A percentile compares a stretch with the other conserved stretches of the same genome.
Evolutionary conservation across 2,113 vertebrate species (phyloP).

Genomic region (Cinclus mexicanus): DNA sequence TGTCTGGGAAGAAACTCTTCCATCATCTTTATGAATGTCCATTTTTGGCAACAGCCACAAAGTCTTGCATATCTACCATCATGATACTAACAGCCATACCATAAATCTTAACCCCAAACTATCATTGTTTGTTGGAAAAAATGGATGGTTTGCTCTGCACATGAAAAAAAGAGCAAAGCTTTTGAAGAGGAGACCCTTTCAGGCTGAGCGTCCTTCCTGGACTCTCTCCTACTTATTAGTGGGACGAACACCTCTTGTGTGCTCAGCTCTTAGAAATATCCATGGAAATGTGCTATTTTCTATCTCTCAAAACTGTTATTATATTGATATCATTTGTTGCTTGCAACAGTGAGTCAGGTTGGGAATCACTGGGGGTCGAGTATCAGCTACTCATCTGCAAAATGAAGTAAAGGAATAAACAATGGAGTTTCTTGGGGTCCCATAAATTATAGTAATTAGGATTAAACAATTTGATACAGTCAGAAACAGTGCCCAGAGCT

Average conservation of each 20-base stretch:
- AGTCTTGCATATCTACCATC: slow-evolving; percentile 5
- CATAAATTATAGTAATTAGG: background rate
- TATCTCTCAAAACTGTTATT: background rate
- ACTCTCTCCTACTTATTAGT: background rate
- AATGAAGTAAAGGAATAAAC: background rate
- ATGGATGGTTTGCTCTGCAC: background rate
- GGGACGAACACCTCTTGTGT: background rate
- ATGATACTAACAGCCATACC: background rate
- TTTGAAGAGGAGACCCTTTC: background rate
- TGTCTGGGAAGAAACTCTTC: slow-evolving; percentile 9
- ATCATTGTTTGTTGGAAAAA: slow-evolving; percentile 1
- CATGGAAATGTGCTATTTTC: background rate
- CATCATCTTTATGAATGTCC: slow-evolving; percentile 48
- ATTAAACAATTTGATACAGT: background rate
- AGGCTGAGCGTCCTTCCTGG: background rate
- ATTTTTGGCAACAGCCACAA: slow-evolving; percentile 29
- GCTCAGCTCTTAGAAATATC: background rate
- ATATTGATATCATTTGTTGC: background rate
- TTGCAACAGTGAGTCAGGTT: background rate
- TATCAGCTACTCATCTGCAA: background rate
- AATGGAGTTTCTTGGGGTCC: no score
- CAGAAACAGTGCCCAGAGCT: background rate
- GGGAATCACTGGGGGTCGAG: rapidly evolving
- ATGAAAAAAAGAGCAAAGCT: background rate
- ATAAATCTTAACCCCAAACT: slow-evolving; percentile 50